Evolutionary conservation across 2,113 vertebrate species (phyloP).

Genomic region (Pseudolaguvia tuberculata): DNA sequence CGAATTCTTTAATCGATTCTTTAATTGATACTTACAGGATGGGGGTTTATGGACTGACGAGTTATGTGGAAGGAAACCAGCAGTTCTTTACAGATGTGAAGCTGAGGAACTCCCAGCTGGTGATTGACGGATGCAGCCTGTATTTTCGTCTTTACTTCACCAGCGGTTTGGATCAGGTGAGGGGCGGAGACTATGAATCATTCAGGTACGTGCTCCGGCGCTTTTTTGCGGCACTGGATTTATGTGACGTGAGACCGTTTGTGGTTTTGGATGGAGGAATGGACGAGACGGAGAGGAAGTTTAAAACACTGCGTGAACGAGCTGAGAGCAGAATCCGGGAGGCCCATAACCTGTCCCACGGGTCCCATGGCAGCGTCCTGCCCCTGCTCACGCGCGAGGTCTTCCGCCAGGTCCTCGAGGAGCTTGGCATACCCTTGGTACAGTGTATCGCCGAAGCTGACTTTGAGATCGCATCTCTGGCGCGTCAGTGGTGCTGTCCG

Average conservation of each 20-base stretch:
- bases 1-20: too few relatives aligned
- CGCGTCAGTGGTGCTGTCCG: conserved; percentile 84
- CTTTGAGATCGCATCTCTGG: conserved; percentile 83
- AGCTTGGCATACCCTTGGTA: conserved; percentile 72
- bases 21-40: conserved; percentile 56
- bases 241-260: conserved; percentile 76
- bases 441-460: conserved; percentile 90
- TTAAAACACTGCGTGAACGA: conserved; percentile 74
- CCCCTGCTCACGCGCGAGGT: conserved; percentile 77
- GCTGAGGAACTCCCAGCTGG: conserved; percentile 73
- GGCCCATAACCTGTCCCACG: conserved; percentile 70
- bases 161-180: conserved; percentile 70
- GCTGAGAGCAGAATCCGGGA: conserved; percentile 74
- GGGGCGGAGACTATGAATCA: conserved; percentile 84
- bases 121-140: conserved; percentile 87
- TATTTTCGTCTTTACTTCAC: conserved; percentile 79
- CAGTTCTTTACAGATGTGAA: conserved; percentile 75
- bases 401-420: conserved; percentile 78
- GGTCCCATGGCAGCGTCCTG: conserved; percentile 68
- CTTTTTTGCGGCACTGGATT: conserved; percentile 74
- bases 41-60: conserved; percentile 83
- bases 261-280: conserved; percentile 89
- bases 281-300: conserved; percentile 82
- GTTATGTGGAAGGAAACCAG: conserved; percentile 74
- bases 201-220: conserved; percentile 65